Evolutionary conservation across 2,113 vertebrate species (phyloP), one percentile per base, ranked within the genome.

Genomic region (Ictalurus punctatus): DNA sequence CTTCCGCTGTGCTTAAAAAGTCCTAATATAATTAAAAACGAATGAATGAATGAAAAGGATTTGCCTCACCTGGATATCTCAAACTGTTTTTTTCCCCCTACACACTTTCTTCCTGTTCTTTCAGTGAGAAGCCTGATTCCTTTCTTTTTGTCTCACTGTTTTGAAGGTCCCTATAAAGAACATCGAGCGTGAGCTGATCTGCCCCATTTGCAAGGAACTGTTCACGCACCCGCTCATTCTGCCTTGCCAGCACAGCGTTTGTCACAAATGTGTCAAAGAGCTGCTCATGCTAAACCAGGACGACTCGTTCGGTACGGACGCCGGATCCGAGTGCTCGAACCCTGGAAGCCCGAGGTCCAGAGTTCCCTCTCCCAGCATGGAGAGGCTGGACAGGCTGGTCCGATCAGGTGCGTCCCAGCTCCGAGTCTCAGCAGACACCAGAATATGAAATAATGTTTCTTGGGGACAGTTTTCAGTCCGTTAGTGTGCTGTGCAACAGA

Each of bases 151-250:
- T 54, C 12, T 54, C 52, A 13, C 3, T 56, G 12, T 48, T 81
- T 59, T 86, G 23, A 92, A 97, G 98, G 98, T 97, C 90, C 94
- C 97, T 0, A 97, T 99, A 93, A 99, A 96, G 93, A 98, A 97
- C 95, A 98, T 99, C 0, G 98, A 99, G 94, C 94, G 97, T 92
- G 98, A 99, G 93, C 96, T 99, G 89, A 96, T 99, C 93, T 99
- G 98, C 93, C 98, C 98, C 2, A 96, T 97, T 73, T 99, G 98
- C 93, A 97, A 99, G 93, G 98, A 99, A 86, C 94, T 99, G 85
- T 99, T 99, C 92, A 98, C 97, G 21, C 98, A 99, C 88, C 98
- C 98, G 0, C 90, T 99, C 91, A 98, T 99, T 94, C 96, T 99
- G 85, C 98, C 98, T 34, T 99, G 98, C 92, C 98, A 99, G 93